phyloP scores from a whole-genome alignment of 2,113 vertebrate species.

The Antechinus stuartii region DNA sequence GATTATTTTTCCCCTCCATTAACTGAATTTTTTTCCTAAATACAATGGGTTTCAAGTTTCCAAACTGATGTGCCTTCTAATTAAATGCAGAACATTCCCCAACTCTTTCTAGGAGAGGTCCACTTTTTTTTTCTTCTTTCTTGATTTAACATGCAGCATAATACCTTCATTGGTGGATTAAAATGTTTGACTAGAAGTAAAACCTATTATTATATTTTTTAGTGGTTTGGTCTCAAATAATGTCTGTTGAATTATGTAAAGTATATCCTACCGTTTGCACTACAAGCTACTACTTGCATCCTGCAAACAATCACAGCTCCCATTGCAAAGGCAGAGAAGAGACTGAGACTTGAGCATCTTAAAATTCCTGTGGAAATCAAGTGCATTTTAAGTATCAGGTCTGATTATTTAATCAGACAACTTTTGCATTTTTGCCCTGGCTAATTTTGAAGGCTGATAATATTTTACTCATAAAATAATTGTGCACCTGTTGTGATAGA shows the following conservation, averaged over 20 bases:
- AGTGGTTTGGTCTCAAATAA: conserved; percentile 74
- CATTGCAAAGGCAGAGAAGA: conserved; percentile 73
- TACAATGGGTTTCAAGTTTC: conserved; percentile 75
- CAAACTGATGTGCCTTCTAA: conserved; percentile 73
- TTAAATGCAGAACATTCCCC: conserved; percentile 75
- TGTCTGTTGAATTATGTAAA: conserved; percentile 80
- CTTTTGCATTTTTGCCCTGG: conserved; percentile 86
- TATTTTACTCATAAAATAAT: conserved; percentile 91
- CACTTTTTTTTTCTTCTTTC: conserved; percentile 54
- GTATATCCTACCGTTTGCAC: conserved; percentile 76
- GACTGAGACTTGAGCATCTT: conserved; percentile 82
- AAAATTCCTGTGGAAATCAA: conserved; percentile 88
- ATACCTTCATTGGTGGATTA: conserved; percentile 73
- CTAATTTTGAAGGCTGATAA: conserved; percentile 90
- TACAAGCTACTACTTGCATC: conserved; percentile 77
- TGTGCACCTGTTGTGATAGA: conserved; percentile 90
- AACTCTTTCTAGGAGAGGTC: conserved; percentile 67
- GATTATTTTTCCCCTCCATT: conserved; percentile 63
- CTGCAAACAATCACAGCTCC: conserved; percentile 83
- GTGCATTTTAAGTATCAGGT: conserved; percentile 88
- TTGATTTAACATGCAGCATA: conserved; percentile 71
- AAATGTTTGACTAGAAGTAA: conserved; percentile 77
- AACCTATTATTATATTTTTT: conserved; percentile 77
- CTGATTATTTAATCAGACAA: conserved; percentile 91
- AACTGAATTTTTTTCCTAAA: conserved; percentile 71